Base-by-base conservation (phyloP, 2,113 vertebrate species). In the Willisornis vidua region DNA sequence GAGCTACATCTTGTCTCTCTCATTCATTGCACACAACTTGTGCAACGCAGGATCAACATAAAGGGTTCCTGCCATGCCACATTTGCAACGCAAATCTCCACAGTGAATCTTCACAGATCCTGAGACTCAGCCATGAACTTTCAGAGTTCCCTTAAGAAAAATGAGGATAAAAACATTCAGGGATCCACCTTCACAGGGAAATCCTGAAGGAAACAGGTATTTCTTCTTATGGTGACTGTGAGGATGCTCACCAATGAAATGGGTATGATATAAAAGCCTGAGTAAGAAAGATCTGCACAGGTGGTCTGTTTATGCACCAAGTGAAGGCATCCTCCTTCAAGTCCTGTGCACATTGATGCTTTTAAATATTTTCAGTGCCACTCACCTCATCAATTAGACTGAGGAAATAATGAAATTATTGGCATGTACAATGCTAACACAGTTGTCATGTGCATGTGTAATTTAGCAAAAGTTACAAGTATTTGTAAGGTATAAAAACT, bases 401-500 rank as follows among this genome's bases (percentile, higher is more conserved):
- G 54, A 89, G 17, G 3, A 51, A 70, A 70, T 25, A 43, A 4
- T 52, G 33, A 74, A 28, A 62, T 66, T 66, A 67, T 39, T 76
- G n/a, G 9, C 31, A 29, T 23, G 8, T 12, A 24, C 46, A 51
- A 19, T 59, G n/a, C 22, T 68, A 12, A 78, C 22, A 54, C 2
- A 6, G 14, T 37, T 19, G 45, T 63, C 45, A 51, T 58, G 6
- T 46, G 10, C 19, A 7, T 13, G 6, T 37, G 19, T 35, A 54
- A 57, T 11, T 29, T 4, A 28, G 19, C 43, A 71, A 71, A 45
- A 89, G 24, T 61, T 48, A 37, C 17, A 66, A 58, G 17, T 7
- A 49, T 71, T 83, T 46, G 45, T 46, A 31, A 0, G 0, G 18
- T 28, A 7, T 39, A 48, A 75, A 68, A 65, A 57, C 11, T 29